Base-by-base conservation (phyloP, 2,888 invertebrate species). In the Drosophila falleni region DNA sequence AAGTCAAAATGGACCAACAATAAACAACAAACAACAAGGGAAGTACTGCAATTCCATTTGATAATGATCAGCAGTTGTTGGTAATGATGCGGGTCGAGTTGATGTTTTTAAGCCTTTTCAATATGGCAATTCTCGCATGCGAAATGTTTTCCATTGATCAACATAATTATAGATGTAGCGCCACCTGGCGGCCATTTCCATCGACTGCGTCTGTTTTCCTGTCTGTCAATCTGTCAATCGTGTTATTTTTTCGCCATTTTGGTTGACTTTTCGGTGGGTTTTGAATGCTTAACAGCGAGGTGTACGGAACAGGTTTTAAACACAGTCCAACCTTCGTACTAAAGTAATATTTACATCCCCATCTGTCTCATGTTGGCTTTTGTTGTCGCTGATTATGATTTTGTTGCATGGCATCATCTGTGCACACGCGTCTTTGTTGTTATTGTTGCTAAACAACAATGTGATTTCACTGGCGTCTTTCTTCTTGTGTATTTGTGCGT, bases 311-410 rank as follows among this genome's bases (percentile, higher is more conserved):
- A 53, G 72, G 13, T 6, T 53, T 37, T 35, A 47, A 61, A n/a
- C 44, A 9, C 42, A 19, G 10, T 29, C 42, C 16, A 33, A 37
- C 15, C 23, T 8, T 15, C 3, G 4, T 16, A 10, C 19, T 0
- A 23, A 2, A 23, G 4, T 4, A 23, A 23, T 4, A 23, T 6
- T 11, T 1, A 23, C 15, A 15, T 8, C 44, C 29, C 15, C 37
- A 13, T 9, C 37, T 15, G 13, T 13, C 26, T 60, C 31, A 26
- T 50, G 56, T 62, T 54, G 46, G 47, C 54, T 56, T 77, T 73
- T 73, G 73, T 76, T 76, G 66, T 56, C 69, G 65, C 65, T 76
- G 76, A 77, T 76, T 77, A 73, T 73, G 69, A 62, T 66, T 74
- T 73, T 63, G 50, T 71, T 59, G 49, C 39, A 41, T 61, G 68